Percentiles rank a stretch among this genome's conserved stretches.
Evolutionary conservation across 1,140 invertebrate genomes (phyloP).

Genomic region (Drosophila subpulchrella): DNA sequence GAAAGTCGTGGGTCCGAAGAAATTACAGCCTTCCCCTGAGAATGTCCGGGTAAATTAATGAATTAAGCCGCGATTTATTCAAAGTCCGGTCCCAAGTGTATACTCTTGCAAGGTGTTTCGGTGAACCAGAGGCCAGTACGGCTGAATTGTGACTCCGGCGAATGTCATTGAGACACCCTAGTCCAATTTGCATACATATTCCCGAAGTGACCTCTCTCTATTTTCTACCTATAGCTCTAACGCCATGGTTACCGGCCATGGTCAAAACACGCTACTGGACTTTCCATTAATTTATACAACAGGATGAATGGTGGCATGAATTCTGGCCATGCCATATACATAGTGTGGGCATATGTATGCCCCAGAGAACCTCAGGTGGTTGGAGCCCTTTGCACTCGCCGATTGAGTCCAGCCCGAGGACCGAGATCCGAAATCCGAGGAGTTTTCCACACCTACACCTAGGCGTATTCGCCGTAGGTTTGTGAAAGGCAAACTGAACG

Average conservation of each 20-base stretch:
- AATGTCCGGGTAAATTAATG: slow-evolving; percentile 45
- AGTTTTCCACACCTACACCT: slow-evolving; percentile 38
- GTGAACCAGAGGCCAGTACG: slow-evolving; percentile 10
- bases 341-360: background rate
- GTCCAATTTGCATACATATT: slow-evolving; percentile 61
- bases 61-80: slow-evolving; percentile 44
- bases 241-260: slow-evolving; percentile 70
- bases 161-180: slow-evolving; percentile 59
- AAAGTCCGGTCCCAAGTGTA: slow-evolving; percentile 16
- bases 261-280: slow-evolving; percentile 77
- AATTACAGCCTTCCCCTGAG: slow-evolving; percentile 39
- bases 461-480: slow-evolving; percentile 4
- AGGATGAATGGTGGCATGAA: slow-evolving; percentile 56
- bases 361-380: slow-evolving; percentile 35
- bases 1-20: slow-evolving; percentile 56
- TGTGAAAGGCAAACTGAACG: slow-evolving; percentile 50
- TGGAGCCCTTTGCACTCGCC: slow-evolving; percentile 17
- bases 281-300: slow-evolving; percentile 73
- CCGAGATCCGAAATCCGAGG: slow-evolving; percentile 1
- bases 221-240: slow-evolving; percentile 47
- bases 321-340: slow-evolving; percentile 18
- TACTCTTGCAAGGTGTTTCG: slow-evolving; percentile 33
- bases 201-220: slow-evolving; percentile 65
- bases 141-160: slow-evolving; percentile 37
- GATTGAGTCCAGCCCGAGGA: slow-evolving; percentile 7